Evolutionary conservation across 2,797 vertebrate species (phyloP).

Genomic region (Ara ararauna): DNA sequence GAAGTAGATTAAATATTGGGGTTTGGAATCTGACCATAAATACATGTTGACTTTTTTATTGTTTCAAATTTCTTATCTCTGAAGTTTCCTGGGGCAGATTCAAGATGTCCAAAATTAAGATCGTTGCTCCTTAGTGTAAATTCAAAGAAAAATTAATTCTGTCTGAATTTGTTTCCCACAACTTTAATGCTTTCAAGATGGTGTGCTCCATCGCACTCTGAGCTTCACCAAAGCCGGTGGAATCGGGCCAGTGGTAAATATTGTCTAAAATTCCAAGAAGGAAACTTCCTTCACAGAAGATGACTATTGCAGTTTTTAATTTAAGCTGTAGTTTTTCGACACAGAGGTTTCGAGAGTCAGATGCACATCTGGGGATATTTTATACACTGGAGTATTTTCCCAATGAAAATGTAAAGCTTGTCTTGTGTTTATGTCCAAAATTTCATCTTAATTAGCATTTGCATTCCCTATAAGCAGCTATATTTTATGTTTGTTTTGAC

Average conservation of each 20-base stretch:
- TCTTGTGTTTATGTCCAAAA: slow-evolving; percentile 68
- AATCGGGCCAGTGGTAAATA: slow-evolving; percentile 48
- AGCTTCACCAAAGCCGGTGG: slow-evolving; percentile 29
- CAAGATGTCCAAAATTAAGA: slow-evolving; percentile 36
- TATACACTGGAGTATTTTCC: slow-evolving; percentile 69
- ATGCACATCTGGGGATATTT: slow-evolving; percentile 78
- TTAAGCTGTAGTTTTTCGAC: slow-evolving; percentile 64
- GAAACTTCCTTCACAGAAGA: slow-evolving; percentile 55
- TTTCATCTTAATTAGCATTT: slow-evolving; percentile 77
- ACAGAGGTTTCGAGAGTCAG: slow-evolving; percentile 60
- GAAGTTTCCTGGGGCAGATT: slow-evolving; percentile 25
- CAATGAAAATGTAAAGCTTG: slow-evolving; percentile 73
- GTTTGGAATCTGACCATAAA: neutral
- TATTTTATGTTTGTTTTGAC: slow-evolving; percentile 76
- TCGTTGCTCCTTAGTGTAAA: slow-evolving; percentile 32
- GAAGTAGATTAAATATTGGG: neutral
- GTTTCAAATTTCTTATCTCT: slow-evolving; percentile 37
- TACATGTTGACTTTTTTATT: neutral
- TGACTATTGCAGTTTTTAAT: slow-evolving; percentile 71
- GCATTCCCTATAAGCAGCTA: slow-evolving; percentile 64
- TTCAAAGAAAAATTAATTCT: slow-evolving; percentile 37
- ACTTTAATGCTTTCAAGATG: slow-evolving; percentile 74
- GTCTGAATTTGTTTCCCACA: slow-evolving; percentile 40
- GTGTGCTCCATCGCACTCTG: neutral
- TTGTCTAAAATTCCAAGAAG: slow-evolving; percentile 49